Evolutionary conservation across 2,797 vertebrate species (phyloP), one percentile per base, ranked within the genome.

Genomic region (Sebastes cheni): DNA sequence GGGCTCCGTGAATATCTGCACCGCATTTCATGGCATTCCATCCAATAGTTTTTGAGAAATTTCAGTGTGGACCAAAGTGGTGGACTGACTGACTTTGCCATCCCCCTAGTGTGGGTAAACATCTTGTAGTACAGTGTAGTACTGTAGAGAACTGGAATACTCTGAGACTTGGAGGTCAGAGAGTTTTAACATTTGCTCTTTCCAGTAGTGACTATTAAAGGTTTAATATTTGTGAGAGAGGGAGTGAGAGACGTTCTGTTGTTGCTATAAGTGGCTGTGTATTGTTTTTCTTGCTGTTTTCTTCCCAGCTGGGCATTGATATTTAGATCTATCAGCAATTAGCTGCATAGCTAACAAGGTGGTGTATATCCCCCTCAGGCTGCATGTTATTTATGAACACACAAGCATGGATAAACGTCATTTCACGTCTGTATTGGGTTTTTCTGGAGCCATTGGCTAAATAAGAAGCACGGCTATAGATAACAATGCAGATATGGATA

Each of bases 351-450:
- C 59, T 29, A 67, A 79, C 59, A 22, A 18, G 25, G 50, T 52
- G 58, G 8, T 69, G 8, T 32, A 77, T 52, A 5, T n/a, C 20
- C 6, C 55, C 80, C 78, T 70, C 27, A 55, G 70, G 75, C 70
- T 67, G 29, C 29, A 32, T 79, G 56, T 29, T 84, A 62, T 78
- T 77, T 75, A 72, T 80, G 55, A 75, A 75, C 36, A 72, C 23
- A 77, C 25, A 62, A 71, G 46, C 74, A 55, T 79, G 66, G 74
- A 82, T 75, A 81, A 77, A 85, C 76, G 55, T 30, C 60, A 79
- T 80, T 80, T 66, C 25, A 73, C 5, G 2, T 64, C 65, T 79
- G 61, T 80, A 74, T 85, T 80, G 68, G 67, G 68, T 76, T 46
- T 72, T 67, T 36, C 36, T 52, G 10, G 30, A 67, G 65, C 59